Evolutionary conservation across 2,888 invertebrate genomes (phyloP).

Genomic region (Archips xylosteana): DNA sequence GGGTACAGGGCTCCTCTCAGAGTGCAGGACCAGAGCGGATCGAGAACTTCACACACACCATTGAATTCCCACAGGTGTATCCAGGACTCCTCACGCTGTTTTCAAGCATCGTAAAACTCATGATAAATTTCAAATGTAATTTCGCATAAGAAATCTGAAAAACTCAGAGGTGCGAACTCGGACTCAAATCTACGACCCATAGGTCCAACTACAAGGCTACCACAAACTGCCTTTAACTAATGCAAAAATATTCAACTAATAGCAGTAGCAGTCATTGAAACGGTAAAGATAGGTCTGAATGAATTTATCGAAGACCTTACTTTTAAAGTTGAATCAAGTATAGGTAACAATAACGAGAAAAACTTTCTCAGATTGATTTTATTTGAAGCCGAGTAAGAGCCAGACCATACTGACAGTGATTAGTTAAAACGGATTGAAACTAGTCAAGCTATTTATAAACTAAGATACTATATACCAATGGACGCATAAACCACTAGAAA

Average conservation of each 20-base stretch:
- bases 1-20: too few species aligned
- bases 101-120: too few species aligned
- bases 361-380: not conserved
- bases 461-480: not conserved
- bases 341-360: not conserved
- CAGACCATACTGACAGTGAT: not conserved
- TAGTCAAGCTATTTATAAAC: not conserved
- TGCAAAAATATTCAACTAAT: not conserved
- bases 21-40: too few species aligned
- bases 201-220: too few species aligned
- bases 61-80: too few species aligned
- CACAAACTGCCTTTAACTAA: too few species aligned
- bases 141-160: too few species aligned
- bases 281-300: not conserved
- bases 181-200: too few species aligned
- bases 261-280: not conserved
- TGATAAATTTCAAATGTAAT: too few species aligned
- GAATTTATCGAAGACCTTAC: not conserved
- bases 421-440: not conserved
- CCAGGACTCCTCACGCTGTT: too few species aligned
- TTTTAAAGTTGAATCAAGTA: not conserved
- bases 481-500: not conserved
- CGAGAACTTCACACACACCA: too few species aligned
- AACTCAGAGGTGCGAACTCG: too few species aligned
- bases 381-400: not conserved